phyloP scores from a whole-genome alignment of 2,797 vertebrate species.

The Enteromius viviparus region DNA sequence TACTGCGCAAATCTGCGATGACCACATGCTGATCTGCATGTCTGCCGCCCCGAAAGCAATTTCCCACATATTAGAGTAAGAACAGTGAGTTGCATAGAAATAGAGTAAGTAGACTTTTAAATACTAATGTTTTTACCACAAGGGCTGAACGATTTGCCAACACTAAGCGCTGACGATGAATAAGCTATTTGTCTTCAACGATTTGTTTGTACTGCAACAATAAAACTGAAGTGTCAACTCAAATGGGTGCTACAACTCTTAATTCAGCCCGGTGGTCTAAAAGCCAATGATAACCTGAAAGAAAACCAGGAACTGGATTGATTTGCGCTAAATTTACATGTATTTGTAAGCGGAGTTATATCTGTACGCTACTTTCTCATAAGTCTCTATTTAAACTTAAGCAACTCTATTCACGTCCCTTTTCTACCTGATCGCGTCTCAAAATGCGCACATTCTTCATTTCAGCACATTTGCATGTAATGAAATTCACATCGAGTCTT shows the following conservation, averaged over 20 bases:
- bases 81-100: slow-evolving; percentile 67
- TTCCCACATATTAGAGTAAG: slow-evolving; percentile 65
- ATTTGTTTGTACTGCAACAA: slow-evolving; percentile 67
- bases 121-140: slow-evolving; percentile 64
- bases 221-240: slow-evolving; percentile 60
- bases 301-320: not conserved
- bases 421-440: not conserved
- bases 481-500: not conserved
- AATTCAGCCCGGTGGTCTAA: slow-evolving; percentile 46
- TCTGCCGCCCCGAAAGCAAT: slow-evolving; percentile 74
- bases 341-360: not conserved
- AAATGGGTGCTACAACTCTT: slow-evolving; percentile 69
- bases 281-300: slow-evolving; percentile 21
- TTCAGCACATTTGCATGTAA: slow-evolving; percentile 2
- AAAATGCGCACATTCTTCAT: not conserved
- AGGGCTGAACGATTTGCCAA: slow-evolving; percentile 64
- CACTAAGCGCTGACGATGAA: slow-evolving; percentile 63
- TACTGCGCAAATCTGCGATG: slow-evolving; percentile 7
- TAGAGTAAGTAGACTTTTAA: slow-evolving; percentile 60
- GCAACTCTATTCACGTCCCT: not conserved
- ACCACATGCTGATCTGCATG: slow-evolving; percentile 62
- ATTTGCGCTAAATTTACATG: not conserved
- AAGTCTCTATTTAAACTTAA: slow-evolving; percentile 11
- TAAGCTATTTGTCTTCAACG: slow-evolving; percentile 68
- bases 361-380: not conserved